Base-by-base conservation (phyloP, 2,888 invertebrate genomes). In the Pinctada fucata region DNA sequence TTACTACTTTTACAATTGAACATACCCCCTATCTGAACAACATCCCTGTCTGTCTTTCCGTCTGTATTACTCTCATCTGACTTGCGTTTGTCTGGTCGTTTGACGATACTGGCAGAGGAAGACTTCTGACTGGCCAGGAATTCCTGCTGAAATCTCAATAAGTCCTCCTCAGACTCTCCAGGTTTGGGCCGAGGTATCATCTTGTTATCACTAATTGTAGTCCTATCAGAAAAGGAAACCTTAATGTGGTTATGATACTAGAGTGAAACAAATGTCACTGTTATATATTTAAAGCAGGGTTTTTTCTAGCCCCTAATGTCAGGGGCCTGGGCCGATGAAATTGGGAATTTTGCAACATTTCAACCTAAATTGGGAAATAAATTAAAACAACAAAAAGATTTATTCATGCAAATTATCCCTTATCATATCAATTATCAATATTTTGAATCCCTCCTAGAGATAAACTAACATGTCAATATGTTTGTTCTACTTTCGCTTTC, bases 151-250 rank as follows among this genome's bases (percentile, higher is more conserved):
- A 90, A 88, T 67, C 85, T 85, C 8, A 91, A 82, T 70, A 91
- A 81, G 75, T 91, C 92, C 65, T 91, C 91, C 76, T 91, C 91
- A 45, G 87, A 85, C 65, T 91, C 91, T 2, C 87, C 88, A n/a
- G 87, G 83, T 67, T 88, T 89, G 49, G 91, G 91, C 75, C 90
- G 79, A 49, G 82, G 81, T 31, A 83, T 77, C 84, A 86, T 86
- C 45, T 67, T 80, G 31, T 58, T 64, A 3, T 64, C 3, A 4
- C 16, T n/a, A 64, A n/a, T 4, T 5, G 16, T 16, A 3, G 16
- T 13, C 2, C 13, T 64, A 13, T 64, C n/a, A 64, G 16, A 64
- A 4, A 64, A n/a, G 16, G 16, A 64, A n/a, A 13, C 13, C 6
- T 64, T n/a, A 3, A 64, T n/a, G 16, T 64, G 8, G 8, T 58